Evolutionary conservation across 2,113 vertebrate species (phyloP).

Genomic region (Tretioscincus oriximinensis): DNA sequence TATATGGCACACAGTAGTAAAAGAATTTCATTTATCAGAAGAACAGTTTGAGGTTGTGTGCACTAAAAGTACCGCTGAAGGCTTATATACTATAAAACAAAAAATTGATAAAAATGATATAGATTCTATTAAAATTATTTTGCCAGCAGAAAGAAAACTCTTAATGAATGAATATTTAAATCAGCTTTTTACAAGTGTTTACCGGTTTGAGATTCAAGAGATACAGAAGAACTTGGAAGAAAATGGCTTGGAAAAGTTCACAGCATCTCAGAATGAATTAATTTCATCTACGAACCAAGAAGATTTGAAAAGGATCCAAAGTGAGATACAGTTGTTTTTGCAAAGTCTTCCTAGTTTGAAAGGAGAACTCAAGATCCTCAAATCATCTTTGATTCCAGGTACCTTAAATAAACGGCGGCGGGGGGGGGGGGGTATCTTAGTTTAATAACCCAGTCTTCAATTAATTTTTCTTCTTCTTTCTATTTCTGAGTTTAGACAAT

Average conservation of each 20-base stretch:
- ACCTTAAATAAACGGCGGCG: too few species aligned
- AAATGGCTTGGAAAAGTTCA: conserved; percentile 23
- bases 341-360: conserved; percentile 78
- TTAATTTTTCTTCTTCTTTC: background rate
- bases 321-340: conserved; percentile 76
- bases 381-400: conserved; percentile 88
- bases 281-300: conserved; percentile 42
- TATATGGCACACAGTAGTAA: conserved; percentile 38
- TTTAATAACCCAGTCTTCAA: background rate
- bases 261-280: conserved; percentile 22
- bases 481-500: background rate
- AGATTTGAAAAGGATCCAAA: conserved; percentile 44
- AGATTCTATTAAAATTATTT: conserved; percentile 73
- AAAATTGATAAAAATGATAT: conserved; percentile 77
- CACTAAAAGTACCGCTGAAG: conserved; percentile 65
- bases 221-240: conserved; percentile 48
- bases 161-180: conserved; percentile 73
- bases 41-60: conserved; percentile 66
- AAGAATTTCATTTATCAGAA: conserved; percentile 44
- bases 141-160: conserved; percentile 66
- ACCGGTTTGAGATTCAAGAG: conserved; percentile 77
- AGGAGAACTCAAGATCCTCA: conserved; percentile 78
- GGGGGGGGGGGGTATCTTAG: too few species aligned
- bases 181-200: conserved; percentile 83
- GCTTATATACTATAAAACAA: conserved; percentile 81